phyloP scores from a whole-genome alignment of 2,113 vertebrate species.

The Mesembrinibis cayennensis region DNA sequence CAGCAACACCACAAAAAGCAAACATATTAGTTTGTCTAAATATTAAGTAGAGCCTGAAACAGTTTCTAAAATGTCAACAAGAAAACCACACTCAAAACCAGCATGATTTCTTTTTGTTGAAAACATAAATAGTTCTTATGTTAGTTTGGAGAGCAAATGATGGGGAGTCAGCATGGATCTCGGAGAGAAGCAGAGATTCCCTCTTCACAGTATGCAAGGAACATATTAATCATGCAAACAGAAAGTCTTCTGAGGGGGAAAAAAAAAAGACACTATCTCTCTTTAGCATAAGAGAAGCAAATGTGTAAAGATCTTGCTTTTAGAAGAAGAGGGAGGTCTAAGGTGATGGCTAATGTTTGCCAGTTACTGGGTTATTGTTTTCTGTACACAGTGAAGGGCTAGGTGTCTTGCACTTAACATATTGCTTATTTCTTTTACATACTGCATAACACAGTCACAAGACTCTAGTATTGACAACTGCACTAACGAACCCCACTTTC shows the following conservation, averaged over 20 bases:
- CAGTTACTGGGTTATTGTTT: not conserved
- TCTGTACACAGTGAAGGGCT: not conserved
- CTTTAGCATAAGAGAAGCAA: not conserved
- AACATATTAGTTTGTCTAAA: constrained; percentile 2
- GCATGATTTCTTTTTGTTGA: not conserved
- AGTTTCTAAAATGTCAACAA: constrained; percentile 9
- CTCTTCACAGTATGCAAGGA: not conserved
- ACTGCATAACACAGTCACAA: not conserved
- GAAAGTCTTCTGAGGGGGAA: not conserved
- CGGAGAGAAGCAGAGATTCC: not conserved
- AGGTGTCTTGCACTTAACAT: not conserved
- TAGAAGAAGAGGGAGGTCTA: not conserved
- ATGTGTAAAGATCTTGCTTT: not conserved
- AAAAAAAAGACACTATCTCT: not conserved
- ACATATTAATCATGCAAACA: not conserved
- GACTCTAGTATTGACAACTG: not conserved
- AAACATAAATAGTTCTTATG: not conserved
- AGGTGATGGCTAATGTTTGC: not conserved
- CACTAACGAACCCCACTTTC: not conserved
- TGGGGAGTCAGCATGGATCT: not conserved
- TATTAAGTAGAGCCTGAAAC: constrained; percentile 9
- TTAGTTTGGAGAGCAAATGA: not conserved
- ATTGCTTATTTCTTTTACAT: not conserved
- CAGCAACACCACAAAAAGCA: not conserved
- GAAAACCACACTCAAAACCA: not conserved